Evolutionary conservation across 2,113 vertebrate genomes (phyloP).

Genomic region (Eolophus roseicapilla): DNA sequence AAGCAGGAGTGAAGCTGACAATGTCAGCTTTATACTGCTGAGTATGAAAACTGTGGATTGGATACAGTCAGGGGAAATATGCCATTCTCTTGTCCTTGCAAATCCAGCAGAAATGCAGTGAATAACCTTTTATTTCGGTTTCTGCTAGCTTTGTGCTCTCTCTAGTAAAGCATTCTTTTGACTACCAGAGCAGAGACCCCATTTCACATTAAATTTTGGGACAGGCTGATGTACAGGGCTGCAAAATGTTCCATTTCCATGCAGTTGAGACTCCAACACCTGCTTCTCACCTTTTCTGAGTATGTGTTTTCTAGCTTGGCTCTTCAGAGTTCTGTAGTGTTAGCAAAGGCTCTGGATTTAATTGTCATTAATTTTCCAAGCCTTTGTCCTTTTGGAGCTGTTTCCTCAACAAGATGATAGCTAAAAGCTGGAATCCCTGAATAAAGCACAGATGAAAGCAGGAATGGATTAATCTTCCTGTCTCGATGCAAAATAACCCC

Average conservation of each 20-base stretch:
- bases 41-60: neutral
- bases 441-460: neutral
- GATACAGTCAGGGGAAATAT: neutral
- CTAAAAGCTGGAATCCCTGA: neutral
- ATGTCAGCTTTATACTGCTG: neutral
- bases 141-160: neutral
- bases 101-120: neutral
- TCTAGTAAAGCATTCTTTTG: neutral
- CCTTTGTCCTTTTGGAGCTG: neutral
- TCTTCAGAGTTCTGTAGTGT: neutral
- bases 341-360: neutral
- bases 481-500: neutral
- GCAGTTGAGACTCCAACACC: neutral
- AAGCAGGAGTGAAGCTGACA: neutral
- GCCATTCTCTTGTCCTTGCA: neutral
- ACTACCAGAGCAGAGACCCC: neutral
- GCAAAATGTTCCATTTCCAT: accelerated
- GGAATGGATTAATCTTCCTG: neutral
- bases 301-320: neutral
- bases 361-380: neutral
- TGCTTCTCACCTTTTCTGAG: neutral
- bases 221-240: neutral
- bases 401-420: neutral
- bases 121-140: neutral
- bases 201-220: neutral